Evolutionary conservation across 2,113 vertebrate genomes (phyloP), one percentile per base, ranked within the genome.

Genomic region (Atrichornis clamosus): DNA sequence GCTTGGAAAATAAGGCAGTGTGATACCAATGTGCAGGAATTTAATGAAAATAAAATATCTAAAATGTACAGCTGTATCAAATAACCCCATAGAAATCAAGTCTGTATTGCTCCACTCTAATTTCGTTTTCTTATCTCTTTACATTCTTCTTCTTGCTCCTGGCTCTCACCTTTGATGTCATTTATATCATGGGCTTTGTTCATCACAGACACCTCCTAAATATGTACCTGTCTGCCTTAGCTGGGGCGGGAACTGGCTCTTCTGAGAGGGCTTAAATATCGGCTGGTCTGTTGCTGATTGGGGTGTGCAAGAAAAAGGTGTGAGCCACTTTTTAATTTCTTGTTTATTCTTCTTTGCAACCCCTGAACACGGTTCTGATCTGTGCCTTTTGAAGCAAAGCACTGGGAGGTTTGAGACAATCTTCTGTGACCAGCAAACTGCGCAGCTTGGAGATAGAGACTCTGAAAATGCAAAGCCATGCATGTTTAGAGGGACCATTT

Each of bases 321-420:
- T 46, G 46, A 82, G 42, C 24, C 26, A 6, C 15, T 47, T 49
- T 87, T 74, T 27, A 9, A 18, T 55, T 70, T 59, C 80, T 60
- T 58, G 24, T 33, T 58, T 70, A 69, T 84, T 72, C 58, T 28
- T 89, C 62, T 68, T 56, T 53, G 60, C 46, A 58, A 64, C 32
- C 41, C 27, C 65, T 3, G 18, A 65, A 13, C 58, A 44, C 0
- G 1, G n/a, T 41, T 93, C 49, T 87, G 62, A 53, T 76, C 81
- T 69, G n/a, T 65, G 53, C 42, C 64, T 91, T 87, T 72, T 90
- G 78, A 95, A 95, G 81, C 62, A 93, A 91, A 93, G 69, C 91
- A n/a, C 49, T 27, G 30, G 65, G 82, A 91, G 70, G 58, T 91
- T 87, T 84, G 56, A 93, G 81, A 65, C 52, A 89, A 68, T 60